These are phyloP conservation scores for Hippocampus zosterae DNA, from an alignment of 2,113 vertebrate species.

Conservation along the genomic window DNA sequence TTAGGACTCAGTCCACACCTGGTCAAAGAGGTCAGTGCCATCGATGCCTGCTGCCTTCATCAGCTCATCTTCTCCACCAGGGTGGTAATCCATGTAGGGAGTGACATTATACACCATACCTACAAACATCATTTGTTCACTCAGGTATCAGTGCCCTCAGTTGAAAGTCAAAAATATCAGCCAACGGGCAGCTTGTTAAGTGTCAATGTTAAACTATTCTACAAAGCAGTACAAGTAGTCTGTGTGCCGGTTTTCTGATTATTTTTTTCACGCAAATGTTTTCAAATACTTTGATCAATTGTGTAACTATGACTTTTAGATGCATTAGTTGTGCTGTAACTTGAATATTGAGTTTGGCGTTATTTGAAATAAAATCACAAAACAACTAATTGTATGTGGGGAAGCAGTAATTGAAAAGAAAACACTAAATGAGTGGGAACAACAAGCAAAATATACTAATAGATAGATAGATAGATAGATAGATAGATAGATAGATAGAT, in stretches of 20 bases:
- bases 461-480: no score
- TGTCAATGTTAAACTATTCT: background rate
- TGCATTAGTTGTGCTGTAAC: no score
- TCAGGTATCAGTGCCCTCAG: background rate
- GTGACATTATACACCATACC: slow-evolving; percentile 93
- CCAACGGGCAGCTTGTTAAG: background rate
- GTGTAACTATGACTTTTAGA: background rate
- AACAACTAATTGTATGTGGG: no score
- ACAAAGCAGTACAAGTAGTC: background rate
- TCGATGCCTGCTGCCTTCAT: slow-evolving; percentile 92
- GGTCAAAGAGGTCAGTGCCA: slow-evolving; percentile 92
- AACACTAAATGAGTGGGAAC: no score
- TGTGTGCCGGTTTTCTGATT: background rate
- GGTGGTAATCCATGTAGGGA: slow-evolving; percentile 95
- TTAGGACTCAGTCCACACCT: slow-evolving; percentile 68
- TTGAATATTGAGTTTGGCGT: no score
- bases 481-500: no score
- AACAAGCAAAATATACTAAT: no score
- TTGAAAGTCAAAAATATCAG: background rate
- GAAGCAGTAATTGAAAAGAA: no score
- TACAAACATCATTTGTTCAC: slow-evolving; percentile 39
- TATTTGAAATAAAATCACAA: no score
- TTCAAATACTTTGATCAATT: background rate
- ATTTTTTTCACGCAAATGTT: background rate
- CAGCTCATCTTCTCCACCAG: slow-evolving; percentile 91